Conservation (phyloP, 2,888 invertebrate genomes). For the Liodrosophila aerea region DNA sequence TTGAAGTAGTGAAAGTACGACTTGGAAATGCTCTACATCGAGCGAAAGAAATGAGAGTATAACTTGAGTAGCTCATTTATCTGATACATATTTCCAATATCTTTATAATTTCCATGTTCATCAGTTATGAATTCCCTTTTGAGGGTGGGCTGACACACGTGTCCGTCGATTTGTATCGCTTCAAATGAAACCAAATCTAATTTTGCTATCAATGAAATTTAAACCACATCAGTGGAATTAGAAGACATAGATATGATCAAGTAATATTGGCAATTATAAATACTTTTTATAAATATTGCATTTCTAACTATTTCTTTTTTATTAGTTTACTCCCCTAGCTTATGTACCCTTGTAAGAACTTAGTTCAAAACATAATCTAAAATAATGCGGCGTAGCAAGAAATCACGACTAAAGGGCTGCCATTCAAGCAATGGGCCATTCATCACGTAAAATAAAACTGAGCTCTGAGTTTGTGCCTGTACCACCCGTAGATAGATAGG, state of each 20-base stretch:
- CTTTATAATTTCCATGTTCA: not conserved
- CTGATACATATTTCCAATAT: not conserved
- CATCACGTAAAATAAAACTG: conserved; percentile 46
- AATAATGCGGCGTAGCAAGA: conserved; percentile 56
- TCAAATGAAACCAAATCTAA: conserved; percentile 33
- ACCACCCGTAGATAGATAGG: conserved; percentile 6
- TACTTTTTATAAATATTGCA: too few relatives aligned
- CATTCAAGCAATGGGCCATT: conserved; percentile 57
- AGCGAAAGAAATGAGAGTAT: not conserved
- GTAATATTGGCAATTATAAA: too few relatives aligned
- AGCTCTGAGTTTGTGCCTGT: conserved; percentile 7
- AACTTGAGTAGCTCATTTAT: too few relatives aligned
- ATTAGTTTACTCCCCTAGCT: conserved; percentile 8
- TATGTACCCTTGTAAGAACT: conserved; percentile 13
- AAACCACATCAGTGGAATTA: conserved; percentile 12
- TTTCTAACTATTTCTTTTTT: too few relatives aligned
- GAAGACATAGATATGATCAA: too few relatives aligned
- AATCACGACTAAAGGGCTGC: conserved; percentile 64
- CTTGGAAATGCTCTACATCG: conserved; percentile 3
- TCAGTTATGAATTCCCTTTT: not conserved
- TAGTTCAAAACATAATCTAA: conserved; percentile 29
- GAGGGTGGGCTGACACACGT: conserved; percentile 34
- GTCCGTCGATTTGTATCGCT: conserved; percentile 30
- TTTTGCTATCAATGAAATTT: conserved; percentile 31
- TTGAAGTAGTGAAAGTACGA: conserved; percentile 1